Evolutionary conservation across 2,888 invertebrate genomes (phyloP), one percentile per base, ranked within the genome.

Genomic region (Argyresthia goedartella): DNA sequence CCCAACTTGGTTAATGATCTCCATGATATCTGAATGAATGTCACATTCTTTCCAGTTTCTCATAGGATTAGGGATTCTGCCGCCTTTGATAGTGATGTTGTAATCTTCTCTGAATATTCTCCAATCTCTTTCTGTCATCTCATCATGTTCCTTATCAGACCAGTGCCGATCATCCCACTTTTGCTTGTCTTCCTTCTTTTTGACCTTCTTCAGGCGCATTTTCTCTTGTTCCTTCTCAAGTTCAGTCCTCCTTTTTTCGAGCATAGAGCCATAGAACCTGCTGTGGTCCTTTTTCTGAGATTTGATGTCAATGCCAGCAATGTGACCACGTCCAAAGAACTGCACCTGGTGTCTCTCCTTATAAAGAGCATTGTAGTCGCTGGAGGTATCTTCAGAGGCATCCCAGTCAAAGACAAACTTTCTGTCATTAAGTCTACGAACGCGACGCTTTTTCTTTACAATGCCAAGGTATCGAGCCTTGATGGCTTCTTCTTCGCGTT

Each of bases 391-490:
- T 79, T 99, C 99, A 0, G 95, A 94, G 0, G 97, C 98, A 84
- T 99, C 99, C 99, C 99, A 99, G 80, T 99, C 99, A 78, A 99
- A 99, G 0, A 99, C 99, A 88, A 99, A 99, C 82, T 99, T 99
- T 13, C 99, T 89, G 72, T 99, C 99, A 81, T 99, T 99, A 44
- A 99, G 84, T 56, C 99, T 89, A 14, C 99, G 88, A 0, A 98
- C 96, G 54, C 98, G 88, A 11, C 98, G 90, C 69, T 97, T 97
- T 71, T 97, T 97, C 71, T 98, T 98, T 0, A 96, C 88, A 47
- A 97, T 91, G 0, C 99, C 99, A 50, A 99, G 87, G 73, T 99
- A 99, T 6, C 98, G 89, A 69, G 98, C 98, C 65, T 96, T 95
- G 54, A 99, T 98, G 0, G 98, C 98, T 77, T 97, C 97, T 46